Percentiles rank a stretch among this genome's conserved stretches.
Evolutionary conservation across 2,888 invertebrate species (phyloP).

Genomic region (Deroplatys truncata): DNA sequence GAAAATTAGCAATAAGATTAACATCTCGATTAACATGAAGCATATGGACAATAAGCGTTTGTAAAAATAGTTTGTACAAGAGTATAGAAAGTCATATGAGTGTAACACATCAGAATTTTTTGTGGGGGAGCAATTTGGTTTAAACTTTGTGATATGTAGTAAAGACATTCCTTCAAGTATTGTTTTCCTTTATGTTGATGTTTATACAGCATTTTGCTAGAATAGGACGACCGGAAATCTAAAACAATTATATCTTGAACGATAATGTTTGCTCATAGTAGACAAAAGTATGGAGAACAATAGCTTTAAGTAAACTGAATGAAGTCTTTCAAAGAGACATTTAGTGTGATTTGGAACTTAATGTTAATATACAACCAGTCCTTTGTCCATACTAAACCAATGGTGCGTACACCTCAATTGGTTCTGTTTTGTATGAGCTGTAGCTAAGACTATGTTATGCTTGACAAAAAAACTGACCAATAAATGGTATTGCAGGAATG

Average conservation of each 20-base stretch:
- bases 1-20: too few relatives aligned
- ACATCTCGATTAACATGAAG: too few relatives aligned
- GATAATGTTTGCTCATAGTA: not conserved
- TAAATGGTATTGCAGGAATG: constrained; percentile 71
- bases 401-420: not conserved
- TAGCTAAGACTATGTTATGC: not conserved
- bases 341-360: not conserved
- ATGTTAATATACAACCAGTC: not conserved
- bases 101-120: too few relatives aligned
- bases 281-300: not conserved
- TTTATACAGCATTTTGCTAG: not conserved
- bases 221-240: not conserved
- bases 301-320: not conserved
- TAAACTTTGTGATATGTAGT: too few relatives aligned
- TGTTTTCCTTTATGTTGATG: not conserved
- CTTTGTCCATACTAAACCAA: not conserved
- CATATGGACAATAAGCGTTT: too few relatives aligned
- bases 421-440: too few relatives aligned
- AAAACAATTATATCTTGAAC: not conserved
- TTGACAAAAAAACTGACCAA: not conserved
- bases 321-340: not conserved
- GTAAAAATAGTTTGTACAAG: too few relatives aligned
- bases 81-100: too few relatives aligned
- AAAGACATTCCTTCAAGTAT: not conserved
- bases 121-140: too few relatives aligned